These are phyloP conservation scores for Thinocorus orbignyianus DNA, from an alignment of 2,113 vertebrate species.

Conservation along the genomic window DNA sequence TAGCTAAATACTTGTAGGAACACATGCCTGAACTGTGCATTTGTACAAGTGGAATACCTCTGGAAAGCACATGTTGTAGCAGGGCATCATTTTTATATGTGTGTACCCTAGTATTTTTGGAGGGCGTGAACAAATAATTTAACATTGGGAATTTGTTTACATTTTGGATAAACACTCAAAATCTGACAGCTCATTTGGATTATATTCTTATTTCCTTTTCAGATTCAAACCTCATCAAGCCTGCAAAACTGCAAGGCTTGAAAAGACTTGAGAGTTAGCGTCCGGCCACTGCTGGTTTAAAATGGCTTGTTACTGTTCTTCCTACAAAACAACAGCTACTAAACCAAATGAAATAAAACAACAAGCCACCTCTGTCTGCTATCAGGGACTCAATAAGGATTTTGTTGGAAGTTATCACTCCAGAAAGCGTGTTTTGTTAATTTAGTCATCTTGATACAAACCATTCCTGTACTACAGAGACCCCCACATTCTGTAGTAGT, in stretches of 20 bases:
- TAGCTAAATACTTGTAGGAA: constrained; percentile 40
- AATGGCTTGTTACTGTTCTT: background rate
- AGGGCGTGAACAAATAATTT: background rate
- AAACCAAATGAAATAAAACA: background rate
- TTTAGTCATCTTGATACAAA: background rate
- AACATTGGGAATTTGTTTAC: background rate
- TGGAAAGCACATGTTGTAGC: background rate
- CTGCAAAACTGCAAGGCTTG: background rate
- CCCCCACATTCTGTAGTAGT: background rate
- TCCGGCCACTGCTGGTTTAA: background rate
- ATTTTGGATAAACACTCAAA: background rate
- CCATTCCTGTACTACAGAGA: background rate
- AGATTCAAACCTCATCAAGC: background rate
- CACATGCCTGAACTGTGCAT: background rate
- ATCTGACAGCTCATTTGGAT: background rate
- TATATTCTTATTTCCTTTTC: background rate
- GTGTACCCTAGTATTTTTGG: background rate
- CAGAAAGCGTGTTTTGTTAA: background rate
- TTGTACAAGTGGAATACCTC: background rate
- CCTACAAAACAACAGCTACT: background rate
- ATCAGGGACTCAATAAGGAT: background rate
- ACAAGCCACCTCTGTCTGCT: background rate
- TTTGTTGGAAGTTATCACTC: background rate
- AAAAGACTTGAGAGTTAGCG: background rate
- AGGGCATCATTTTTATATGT: background rate